A percentile compares a stretch with the other conserved stretches of the same genome.
phyloP scores from a whole-genome alignment of 2,888 invertebrate genomes.

The Microctonus brassicae region DNA sequence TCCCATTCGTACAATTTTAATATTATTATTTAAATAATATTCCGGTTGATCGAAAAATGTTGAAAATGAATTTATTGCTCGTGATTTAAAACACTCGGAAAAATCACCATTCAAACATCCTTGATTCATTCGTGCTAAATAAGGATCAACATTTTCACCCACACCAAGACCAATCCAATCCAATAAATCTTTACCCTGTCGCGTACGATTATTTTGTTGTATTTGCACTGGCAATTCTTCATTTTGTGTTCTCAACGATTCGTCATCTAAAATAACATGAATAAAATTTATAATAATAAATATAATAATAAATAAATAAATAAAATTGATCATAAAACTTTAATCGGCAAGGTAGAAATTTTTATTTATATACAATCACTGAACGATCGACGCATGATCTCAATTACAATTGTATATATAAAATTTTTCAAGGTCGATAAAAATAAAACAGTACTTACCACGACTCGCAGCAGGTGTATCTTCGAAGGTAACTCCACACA shows the following conservation, averaged over 20 bases:
- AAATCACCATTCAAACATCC: constrained; percentile 84
- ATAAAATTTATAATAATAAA: background rate
- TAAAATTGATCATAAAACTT: background rate
- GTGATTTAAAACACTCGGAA: constrained; percentile 89
- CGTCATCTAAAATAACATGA: constrained; percentile 38
- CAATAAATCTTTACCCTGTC: constrained; percentile 79
- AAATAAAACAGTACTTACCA: constrained; percentile 45
- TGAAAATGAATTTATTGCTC: constrained; percentile 81
- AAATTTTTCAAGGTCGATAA: constrained; percentile 15
- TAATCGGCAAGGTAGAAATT: constrained; percentile 22
- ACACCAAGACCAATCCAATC: constrained; percentile 86
- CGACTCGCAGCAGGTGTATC: constrained; percentile 52
- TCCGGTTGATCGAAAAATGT: constrained; percentile 80
- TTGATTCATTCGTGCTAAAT: constrained; percentile 80
- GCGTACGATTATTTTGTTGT: constrained; percentile 64
- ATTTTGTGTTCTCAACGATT: constrained; percentile 33
- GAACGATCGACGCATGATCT: constrained; percentile 13
- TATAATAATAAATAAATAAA: background rate
- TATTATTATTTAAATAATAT: constrained; percentile 76
- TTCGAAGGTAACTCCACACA: constrained; percentile 58
- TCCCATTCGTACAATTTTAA: constrained; percentile 78
- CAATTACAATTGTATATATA: constrained; percentile 6
- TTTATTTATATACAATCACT: background rate
- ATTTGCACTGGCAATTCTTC: constrained; percentile 27
- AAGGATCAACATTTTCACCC: constrained; percentile 81